phyloP scores from a whole-genome alignment of 2,888 invertebrate species.

The Monochamus alternatus region DNA sequence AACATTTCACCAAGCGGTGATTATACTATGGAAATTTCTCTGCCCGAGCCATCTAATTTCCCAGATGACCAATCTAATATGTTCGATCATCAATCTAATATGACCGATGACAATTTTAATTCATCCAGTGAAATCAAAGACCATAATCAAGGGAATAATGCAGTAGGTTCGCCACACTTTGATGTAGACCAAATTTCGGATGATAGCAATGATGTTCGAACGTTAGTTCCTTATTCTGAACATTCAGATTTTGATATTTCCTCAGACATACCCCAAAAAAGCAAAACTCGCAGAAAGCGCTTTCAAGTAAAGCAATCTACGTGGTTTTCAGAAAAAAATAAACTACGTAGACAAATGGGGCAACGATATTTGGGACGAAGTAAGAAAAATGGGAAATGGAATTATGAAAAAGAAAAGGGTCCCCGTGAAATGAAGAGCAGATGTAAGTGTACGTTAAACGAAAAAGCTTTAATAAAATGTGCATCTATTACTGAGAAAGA shows the following conservation, averaged over 20 bases:
- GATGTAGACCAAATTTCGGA: no score
- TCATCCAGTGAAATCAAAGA: no score
- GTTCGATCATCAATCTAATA: no score
- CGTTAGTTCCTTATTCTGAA: no score
- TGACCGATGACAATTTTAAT: no score
- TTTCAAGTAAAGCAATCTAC: background rate
- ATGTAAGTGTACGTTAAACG: background rate
- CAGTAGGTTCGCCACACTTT: no score
- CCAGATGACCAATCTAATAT: no score
- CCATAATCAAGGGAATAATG: no score
- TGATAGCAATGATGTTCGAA: no score
- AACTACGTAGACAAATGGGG: background rate
- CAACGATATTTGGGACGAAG: background rate
- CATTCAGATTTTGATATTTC: background rate
- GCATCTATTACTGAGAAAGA: background rate
- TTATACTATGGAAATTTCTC: no score
- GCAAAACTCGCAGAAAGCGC: background rate
- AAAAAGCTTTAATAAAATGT: background rate
- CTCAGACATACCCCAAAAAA: background rate
- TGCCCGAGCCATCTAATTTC: no score
- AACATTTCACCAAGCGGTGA: no score
- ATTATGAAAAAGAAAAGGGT: background rate
- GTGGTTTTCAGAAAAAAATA: conserved; percentile 1
- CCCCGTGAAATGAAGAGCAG: background rate
- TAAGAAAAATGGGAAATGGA: background rate